Evolutionary conservation across 2,797 vertebrate species (phyloP), one percentile per base, ranked within the genome.

Genomic region (Pelodytes ibericus): DNA sequence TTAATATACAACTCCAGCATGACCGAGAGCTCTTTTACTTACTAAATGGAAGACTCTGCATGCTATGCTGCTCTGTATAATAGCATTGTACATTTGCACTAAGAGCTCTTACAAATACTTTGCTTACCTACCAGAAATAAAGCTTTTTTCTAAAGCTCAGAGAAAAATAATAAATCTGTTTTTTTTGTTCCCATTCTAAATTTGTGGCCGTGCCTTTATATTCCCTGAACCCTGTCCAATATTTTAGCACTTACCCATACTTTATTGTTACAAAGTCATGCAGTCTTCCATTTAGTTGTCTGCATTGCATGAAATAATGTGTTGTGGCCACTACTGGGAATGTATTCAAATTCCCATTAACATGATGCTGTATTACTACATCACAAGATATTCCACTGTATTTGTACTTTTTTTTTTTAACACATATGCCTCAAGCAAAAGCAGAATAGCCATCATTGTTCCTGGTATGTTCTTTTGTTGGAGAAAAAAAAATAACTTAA

Each of bases 151-250:
- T 51, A 20, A 33, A 51, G 25, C 47, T 25, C 49, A 56, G 60
- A 56, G 13, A 11, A 66, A 58, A 47, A 47, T 47, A 47, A 15
- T 15, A 47, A 47, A 44, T 25, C 51, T 20, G 20, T 2, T 3
- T 33, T n/a, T 31, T 69, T 69, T 69, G n/a, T 61, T 61, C 53
- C 39, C n/a, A n/a, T 60, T 67, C 27, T 31, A 25, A 67, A 60
- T 31, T 16, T 67, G 39, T 29, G 29, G n/a, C 57, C 29, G 0
- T 16, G 36, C 27, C 49, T 64, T 73, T 57, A 65, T 36, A 25
- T 3, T 39, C n/a, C 26, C 13, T 22, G 49, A 53, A 22, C 49
- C n/a, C n/a, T 53, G 8, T 24, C 49, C 4, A 24, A 5, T 53
- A 8, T 8, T 7, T 3, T 53, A 53, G 4, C 24, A 8, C 16